These are phyloP conservation scores for Amphimedon queenslandica DNA, from an alignment of 37 sponge, comb jelly and placozoan genomes.

Conservation along the genomic window DNA sequence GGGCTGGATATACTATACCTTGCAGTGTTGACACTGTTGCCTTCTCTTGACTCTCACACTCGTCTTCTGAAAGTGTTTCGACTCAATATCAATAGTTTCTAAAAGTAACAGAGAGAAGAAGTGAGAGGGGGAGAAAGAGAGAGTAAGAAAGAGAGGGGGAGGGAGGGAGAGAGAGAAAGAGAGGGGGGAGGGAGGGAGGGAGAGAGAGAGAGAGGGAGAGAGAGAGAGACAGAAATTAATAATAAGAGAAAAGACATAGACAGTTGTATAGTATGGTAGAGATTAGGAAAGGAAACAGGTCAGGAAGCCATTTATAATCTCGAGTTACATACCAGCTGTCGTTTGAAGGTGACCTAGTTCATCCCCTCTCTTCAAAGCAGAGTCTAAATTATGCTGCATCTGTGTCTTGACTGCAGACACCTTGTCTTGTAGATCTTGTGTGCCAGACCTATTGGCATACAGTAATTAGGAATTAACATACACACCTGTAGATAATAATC, in stretches of 20 bases:
- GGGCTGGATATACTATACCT: no score
- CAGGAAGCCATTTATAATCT: not conserved
- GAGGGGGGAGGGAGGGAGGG: not conserved
- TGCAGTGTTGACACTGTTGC: slow-evolving; percentile 4
- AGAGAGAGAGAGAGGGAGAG: not conserved
- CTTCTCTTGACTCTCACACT: slow-evolving; percentile 2
- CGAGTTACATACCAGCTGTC: not conserved
- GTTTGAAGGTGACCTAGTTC: not conserved
- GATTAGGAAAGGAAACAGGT: not conserved
- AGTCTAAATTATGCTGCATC: slow-evolving; percentile 6
- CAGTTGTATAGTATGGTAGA: not conserved
- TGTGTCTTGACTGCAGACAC: not conserved
- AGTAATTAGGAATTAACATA: no score
- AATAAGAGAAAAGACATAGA: not conserved
- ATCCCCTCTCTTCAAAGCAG: slow-evolving; percentile 2
- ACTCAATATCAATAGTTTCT: not conserved
- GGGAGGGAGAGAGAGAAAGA: not conserved
- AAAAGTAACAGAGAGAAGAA: no score
- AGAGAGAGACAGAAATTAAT: no score
- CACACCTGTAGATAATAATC: no score
- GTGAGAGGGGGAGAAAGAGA: no score
- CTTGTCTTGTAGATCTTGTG: not conserved
- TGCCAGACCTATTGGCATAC: slow-evolving; percentile 2
- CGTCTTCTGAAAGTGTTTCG: not conserved
- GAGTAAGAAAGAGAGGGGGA: no score